These are phyloP conservation scores for Trissonchulus sp. DNA, from an alignment of 2,888 invertebrate species.

Conservation along the genomic window DNA sequence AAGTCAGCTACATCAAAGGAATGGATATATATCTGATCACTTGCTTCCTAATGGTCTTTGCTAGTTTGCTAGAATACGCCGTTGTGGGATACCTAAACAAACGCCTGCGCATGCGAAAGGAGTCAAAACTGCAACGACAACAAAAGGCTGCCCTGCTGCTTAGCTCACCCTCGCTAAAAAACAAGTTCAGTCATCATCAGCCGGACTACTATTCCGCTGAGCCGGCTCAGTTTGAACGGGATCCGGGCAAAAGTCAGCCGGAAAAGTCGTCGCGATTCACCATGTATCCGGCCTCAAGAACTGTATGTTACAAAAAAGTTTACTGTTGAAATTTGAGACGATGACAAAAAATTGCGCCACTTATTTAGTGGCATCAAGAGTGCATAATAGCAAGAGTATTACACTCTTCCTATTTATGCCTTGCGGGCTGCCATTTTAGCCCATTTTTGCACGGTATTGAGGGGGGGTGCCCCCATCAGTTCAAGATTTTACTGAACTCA, in stretches of 20 bases:
- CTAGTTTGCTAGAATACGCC: constrained; percentile 88
- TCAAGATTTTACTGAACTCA: too few species aligned
- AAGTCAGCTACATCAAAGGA: constrained; percentile 91
- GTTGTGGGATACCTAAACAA: constrained; percentile 95
- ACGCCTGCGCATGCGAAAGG: constrained; percentile 90
- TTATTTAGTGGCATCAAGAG: too few species aligned
- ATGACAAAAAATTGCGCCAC: too few species aligned
- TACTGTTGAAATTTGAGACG: too few species aligned
- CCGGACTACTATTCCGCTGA: neutral
- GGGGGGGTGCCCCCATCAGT: too few species aligned
- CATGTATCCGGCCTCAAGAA: neutral
- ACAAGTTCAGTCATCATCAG: neutral
- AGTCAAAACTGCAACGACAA: constrained; percentile 18
- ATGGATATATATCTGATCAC: constrained; percentile 94
- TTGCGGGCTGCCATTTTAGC: too few species aligned
- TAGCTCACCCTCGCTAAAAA: neutral
- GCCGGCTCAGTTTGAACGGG: too few species aligned
- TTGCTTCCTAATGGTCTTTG: constrained; percentile 97
- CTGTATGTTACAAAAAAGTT: neutral
- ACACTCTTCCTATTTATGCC: too few species aligned
- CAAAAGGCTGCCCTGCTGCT: neutral
- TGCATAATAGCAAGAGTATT: too few species aligned
- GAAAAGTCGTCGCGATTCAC: too few species aligned
- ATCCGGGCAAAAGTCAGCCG: too few species aligned
- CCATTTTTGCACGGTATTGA: too few species aligned